These are phyloP conservation scores for Halcyon chelicuti DNA, from an alignment of 2,797 vertebrate species.

Conservation along the genomic window DNA sequence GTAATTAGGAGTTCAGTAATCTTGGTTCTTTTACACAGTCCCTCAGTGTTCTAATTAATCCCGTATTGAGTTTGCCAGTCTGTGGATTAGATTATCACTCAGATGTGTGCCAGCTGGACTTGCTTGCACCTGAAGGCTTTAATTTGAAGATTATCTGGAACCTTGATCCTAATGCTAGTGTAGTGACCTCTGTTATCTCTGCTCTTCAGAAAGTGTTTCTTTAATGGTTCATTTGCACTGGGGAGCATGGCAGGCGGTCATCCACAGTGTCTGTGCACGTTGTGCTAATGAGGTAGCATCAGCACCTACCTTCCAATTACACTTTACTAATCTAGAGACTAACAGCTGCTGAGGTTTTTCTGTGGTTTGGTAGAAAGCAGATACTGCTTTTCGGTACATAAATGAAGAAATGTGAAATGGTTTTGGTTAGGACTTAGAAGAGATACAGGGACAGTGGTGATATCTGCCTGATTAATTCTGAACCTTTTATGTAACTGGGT, in stretches of 20 bases:
- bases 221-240: background rate
- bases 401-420: background rate
- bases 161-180: background rate
- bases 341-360: slow-evolving; percentile 22
- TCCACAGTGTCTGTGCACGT: background rate
- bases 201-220: slow-evolving; percentile 10
- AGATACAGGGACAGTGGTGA: background rate
- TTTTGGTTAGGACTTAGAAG: slow-evolving; percentile 10
- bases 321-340: slow-evolving; percentile 12
- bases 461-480: slow-evolving; percentile 1
- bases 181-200: slow-evolving; percentile 49
- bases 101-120: slow-evolving; percentile 2
- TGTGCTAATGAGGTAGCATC: slow-evolving; percentile 9
- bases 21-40: background rate
- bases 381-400: background rate
- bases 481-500: background rate
- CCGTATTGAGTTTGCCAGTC: background rate
- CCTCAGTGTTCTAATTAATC: background rate
- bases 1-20: slow-evolving; percentile 16
- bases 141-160: slow-evolving; percentile 42
- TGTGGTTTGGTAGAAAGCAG: background rate
- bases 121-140: slow-evolving; percentile 34
- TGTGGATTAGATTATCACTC: slow-evolving; percentile 33
- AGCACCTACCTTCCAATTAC: slow-evolving; percentile 22
- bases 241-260: slow-evolving; percentile 2